Evolutionary conservation across 2,888 invertebrate species (phyloP).

Genomic region (Euzophera pinguis): DNA sequence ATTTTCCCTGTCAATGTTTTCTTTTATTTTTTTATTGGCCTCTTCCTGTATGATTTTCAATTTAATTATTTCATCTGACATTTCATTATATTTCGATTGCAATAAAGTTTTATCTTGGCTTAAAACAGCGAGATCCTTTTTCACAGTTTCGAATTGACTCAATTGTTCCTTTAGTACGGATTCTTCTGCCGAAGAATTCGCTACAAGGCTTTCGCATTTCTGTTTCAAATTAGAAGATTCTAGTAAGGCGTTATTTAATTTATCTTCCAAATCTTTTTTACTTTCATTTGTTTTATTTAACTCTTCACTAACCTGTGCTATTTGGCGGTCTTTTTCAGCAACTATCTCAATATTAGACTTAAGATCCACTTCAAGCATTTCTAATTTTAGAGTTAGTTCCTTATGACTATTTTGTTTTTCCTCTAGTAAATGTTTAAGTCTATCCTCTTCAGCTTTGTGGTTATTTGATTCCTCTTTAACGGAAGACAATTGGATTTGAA

Average conservation of each 20-base stretch:
- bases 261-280: slow-evolving; percentile 71
- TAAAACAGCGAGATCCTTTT: slow-evolving; percentile 50
- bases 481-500: slow-evolving; percentile 45
- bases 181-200: slow-evolving; percentile 66
- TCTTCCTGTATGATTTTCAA: slow-evolving; percentile 47
- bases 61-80: slow-evolving; percentile 41
- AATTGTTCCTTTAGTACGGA: slow-evolving; percentile 60
- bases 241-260: slow-evolving; percentile 53
- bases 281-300: slow-evolving; percentile 55
- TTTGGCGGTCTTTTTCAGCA: slow-evolving; percentile 70
- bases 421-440: slow-evolving; percentile 43
- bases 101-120: slow-evolving; percentile 55
- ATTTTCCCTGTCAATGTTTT: slow-evolving; percentile 36
- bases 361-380: slow-evolving; percentile 69
- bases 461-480: slow-evolving; percentile 50
- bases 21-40: slow-evolving; percentile 43
- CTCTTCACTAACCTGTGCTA: slow-evolving; percentile 57
- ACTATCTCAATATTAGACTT: slow-evolving; percentile 68
- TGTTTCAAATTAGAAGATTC: slow-evolving; percentile 61
- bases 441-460: slow-evolving; percentile 45
- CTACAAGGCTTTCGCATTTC: slow-evolving; percentile 61
- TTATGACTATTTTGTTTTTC: slow-evolving; percentile 63
- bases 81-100: slow-evolving; percentile 50
- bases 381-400: slow-evolving; percentile 61
- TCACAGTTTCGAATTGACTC: slow-evolving; percentile 51